Conservation (phyloP, 2,797 vertebrate genomes). For the Labroides dimidiatus region DNA sequence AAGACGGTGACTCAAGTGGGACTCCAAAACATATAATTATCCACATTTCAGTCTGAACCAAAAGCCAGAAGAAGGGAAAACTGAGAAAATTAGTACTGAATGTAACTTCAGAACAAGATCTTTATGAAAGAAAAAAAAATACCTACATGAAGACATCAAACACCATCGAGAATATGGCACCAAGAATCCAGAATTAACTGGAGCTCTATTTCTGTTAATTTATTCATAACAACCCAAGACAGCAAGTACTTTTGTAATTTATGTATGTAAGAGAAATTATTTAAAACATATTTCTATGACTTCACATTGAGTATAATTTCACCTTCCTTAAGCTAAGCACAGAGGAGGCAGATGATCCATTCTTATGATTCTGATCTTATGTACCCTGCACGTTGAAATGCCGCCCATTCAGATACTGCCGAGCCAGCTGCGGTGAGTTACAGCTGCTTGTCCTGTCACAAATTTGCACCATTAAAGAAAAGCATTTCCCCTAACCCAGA, state of each 20-base stretch:
- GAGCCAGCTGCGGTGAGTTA: slow-evolving; percentile 11
- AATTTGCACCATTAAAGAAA: slow-evolving; percentile 27
- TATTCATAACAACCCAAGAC: slow-evolving; percentile 14
- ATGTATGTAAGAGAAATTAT: slow-evolving; percentile 1
- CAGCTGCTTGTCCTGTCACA: slow-evolving; percentile 31
- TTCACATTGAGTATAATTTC: background rate
- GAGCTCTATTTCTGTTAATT: slow-evolving; percentile 36
- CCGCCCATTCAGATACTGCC: slow-evolving; percentile 44
- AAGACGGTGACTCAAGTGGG: slow-evolving; percentile 42
- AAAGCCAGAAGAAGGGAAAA: slow-evolving; percentile 14
- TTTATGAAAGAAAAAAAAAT: slow-evolving; percentile 15
- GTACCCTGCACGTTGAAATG: slow-evolving; percentile 11
- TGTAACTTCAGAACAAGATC: slow-evolving; percentile 2
- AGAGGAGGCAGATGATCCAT: no score
- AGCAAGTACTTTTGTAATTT: slow-evolving; percentile 23
- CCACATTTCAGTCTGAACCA: slow-evolving; percentile 43
- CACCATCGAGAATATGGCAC: slow-evolving; percentile 15
- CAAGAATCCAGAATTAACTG: slow-evolving; percentile 30
- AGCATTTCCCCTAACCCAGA: slow-evolving; percentile 9
- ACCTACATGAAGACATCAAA: slow-evolving; percentile 13
- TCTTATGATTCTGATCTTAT: no score
- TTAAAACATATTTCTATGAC: slow-evolving; percentile 1
- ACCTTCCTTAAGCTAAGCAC: background rate
- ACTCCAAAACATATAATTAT: slow-evolving; percentile 58
- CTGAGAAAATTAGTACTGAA: background rate